Evolutionary conservation across 2,888 invertebrate genomes (phyloP), one percentile per base, ranked within the genome.

Genomic region (Trachelus tabidus): DNA sequence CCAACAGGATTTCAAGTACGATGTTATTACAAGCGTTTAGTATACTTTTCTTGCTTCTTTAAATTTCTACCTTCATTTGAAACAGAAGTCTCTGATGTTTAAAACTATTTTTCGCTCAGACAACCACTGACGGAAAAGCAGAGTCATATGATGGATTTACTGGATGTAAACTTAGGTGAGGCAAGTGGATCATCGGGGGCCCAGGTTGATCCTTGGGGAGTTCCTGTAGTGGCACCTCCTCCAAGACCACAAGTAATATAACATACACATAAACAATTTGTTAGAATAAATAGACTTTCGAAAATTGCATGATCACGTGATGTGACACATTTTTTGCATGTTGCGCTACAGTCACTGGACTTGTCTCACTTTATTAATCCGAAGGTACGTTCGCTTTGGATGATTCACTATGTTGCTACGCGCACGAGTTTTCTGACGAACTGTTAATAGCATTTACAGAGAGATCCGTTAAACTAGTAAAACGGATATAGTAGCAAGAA

Each of bases 1-100:
- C 92, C 97, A 98, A 92, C 96, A 97, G 91, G 98, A 98, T 93
- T 97, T 97, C 92, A 96, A 96, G 96, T 96, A 85, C 93, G 94
- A 9, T 3, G 12, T 31, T 9, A 23, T 56, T 56, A 9, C 15
- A 2, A 23, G 56, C 56, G 23, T 56, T 56, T 56, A 56, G 56
- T 56, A 56, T 56, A 40, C 40, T 9, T 23, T 56, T 23, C n/a
- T 40, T 40, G 15, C 3, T 12, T 3, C 12, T 35, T 2, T 1
- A 9, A 40, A 6, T 40, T 4, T 23, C 9, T 23, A 40, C 0
- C 15, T 40, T 40, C 23, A 9, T 56, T 56, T 9, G 23, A 56
- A 56, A 56, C 6, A 56, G 56, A 56, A 56, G 56, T 56, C 15
- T 40, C 23, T 56, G 56, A 23, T 56, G 23, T 23, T 56, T 56